These are phyloP conservation scores for Drosophila leonis DNA, from an alignment of 2,888 invertebrate species.

Conservation along the genomic window DNA sequence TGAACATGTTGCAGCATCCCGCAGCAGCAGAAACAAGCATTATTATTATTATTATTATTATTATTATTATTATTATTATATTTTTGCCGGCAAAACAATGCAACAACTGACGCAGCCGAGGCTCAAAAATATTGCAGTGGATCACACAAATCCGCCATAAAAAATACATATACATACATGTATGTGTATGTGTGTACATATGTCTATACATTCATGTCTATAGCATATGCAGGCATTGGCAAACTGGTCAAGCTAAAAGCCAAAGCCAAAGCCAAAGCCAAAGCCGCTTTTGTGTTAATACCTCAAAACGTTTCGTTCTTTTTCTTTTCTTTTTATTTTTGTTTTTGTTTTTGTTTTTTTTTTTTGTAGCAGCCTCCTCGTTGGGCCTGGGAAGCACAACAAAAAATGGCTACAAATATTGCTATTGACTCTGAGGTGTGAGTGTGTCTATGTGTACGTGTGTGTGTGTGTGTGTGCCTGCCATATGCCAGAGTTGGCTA, in stretches of 20 bases:
- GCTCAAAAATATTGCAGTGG: conserved; percentile 80
- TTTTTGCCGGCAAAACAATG: conserved; percentile 71
- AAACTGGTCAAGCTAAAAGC: conserved; percentile 67
- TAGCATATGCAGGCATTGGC: conserved; percentile 25
- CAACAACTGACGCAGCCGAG: conserved; percentile 59
- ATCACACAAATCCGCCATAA: conserved; percentile 84
- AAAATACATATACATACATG: conserved; percentile 50
- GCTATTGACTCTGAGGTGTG: conserved; percentile 54
- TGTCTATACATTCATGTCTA: conserved; percentile 5
- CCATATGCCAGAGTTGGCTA: conserved; percentile 57
- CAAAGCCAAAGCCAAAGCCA: conserved; percentile 45
- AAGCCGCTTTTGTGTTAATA: conserved; percentile 80
- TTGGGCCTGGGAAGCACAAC: conserved; percentile 51
- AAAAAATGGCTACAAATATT: conserved; percentile 75
- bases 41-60: conserved; percentile 71
- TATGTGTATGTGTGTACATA: neutral
- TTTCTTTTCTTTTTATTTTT: conserved; percentile 17
- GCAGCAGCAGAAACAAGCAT: conserved; percentile 42
- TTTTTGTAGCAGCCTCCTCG: conserved; percentile 19
- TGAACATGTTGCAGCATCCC: conserved; percentile 75
- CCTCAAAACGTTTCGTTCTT: conserved; percentile 67
- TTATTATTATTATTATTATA: conserved; percentile 73
- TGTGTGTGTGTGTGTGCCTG: conserved; percentile 38
- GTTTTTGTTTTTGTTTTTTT: neutral
- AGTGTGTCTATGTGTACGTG: conserved; percentile 22